phyloP scores from a whole-genome alignment of 2,113 vertebrate genomes.

The Puffinus mauretanicus region DNA sequence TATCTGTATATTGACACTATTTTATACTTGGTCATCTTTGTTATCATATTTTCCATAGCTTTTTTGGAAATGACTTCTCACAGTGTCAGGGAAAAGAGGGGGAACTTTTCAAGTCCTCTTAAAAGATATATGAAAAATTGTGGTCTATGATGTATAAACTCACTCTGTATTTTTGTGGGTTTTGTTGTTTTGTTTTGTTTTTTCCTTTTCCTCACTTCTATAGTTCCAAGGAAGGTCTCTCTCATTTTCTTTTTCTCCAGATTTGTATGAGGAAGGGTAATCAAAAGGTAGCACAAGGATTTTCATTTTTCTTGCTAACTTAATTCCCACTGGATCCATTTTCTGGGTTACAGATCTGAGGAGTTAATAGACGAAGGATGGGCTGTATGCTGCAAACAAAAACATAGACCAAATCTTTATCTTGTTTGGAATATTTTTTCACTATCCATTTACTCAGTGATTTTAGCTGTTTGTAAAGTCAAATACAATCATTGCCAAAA shows the following conservation, averaged over 20 bases:
- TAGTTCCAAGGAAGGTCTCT: neutral
- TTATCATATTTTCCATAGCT: neutral
- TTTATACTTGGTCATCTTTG: neutral
- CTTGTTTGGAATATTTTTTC: neutral
- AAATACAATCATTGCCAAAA: constrained; percentile 10
- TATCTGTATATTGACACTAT: neutral
- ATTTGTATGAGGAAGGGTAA: neutral
- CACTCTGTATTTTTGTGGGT: neutral
- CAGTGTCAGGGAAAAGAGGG: neutral
- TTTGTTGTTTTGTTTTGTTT: neutral
- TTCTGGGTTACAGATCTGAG: neutral
- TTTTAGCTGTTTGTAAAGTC: constrained; percentile 24
- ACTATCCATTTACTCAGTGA: neutral
- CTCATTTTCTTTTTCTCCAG: neutral
- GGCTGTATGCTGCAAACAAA: neutral
- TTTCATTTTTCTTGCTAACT: neutral
- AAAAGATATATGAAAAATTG: neutral
- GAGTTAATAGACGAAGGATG: neutral
- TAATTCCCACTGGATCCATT: neutral
- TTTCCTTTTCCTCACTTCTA: neutral
- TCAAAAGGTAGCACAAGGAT: neutral
- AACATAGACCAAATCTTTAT: neutral
- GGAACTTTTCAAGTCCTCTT: neutral
- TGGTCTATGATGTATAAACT: neutral
- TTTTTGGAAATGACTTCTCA: neutral